A percentile compares a stretch with the other conserved stretches of the same genome.
These are phyloP conservation scores for Homarus americanus DNA, from an alignment of 1,140 invertebrate species.

Conservation along the genomic window DNA sequence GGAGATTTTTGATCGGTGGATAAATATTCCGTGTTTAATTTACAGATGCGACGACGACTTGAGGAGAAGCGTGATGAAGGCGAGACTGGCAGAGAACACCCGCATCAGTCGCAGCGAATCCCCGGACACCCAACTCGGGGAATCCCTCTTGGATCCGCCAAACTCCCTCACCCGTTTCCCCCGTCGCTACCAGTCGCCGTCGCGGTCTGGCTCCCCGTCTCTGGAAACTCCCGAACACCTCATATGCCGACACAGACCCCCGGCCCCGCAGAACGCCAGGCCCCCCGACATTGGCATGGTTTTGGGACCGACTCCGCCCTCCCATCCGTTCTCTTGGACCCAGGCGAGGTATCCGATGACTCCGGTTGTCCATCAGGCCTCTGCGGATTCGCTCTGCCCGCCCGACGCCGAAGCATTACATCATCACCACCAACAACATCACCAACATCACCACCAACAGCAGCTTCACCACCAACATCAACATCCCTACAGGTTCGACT, in stretches of 20 bases:
- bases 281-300: constrained; percentile 53
- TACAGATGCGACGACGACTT: constrained; percentile 71
- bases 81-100: constrained; percentile 63
- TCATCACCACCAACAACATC: constrained; percentile 51
- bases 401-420: constrained; percentile 31
- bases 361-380: constrained; percentile 32
- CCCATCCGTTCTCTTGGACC: constrained; percentile 73
- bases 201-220: constrained; percentile 77
- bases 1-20: too few species aligned
- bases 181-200: constrained; percentile 77
- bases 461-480: constrained; percentile 54
- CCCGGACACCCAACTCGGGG: constrained; percentile 77
- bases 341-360: constrained; percentile 69
- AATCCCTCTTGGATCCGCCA: constrained; percentile 79
- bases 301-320: constrained; percentile 43
- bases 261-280: constrained; percentile 43
- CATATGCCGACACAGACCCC: constrained; percentile 75
- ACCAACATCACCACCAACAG: constrained; percentile 54
- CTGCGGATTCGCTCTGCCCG: constrained; percentile 33
- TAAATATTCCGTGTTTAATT: neutral
- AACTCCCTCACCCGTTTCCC: constrained; percentile 77
- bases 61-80: constrained; percentile 73
- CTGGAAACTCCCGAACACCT: constrained; percentile 78
- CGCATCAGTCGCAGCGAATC: constrained; percentile 70
- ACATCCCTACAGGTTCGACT: constrained; percentile 51